Percentiles rank a stretch among this genome's conserved stretches.
phyloP scores from a whole-genome alignment of 2,888 invertebrate species.

The Tinea trinotella region DNA sequence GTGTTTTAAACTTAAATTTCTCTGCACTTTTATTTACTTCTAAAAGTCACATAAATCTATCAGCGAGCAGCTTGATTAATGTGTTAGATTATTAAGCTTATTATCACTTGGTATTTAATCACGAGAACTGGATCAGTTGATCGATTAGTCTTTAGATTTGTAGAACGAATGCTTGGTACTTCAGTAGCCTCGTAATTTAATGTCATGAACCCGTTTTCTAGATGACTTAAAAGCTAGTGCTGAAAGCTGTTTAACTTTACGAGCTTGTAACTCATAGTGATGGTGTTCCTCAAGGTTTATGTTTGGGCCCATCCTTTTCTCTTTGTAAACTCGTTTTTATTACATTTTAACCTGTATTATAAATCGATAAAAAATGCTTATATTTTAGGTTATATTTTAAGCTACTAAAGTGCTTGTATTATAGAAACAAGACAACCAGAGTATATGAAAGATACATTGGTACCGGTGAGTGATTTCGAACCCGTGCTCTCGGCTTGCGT shows the following conservation, averaged over 20 bases:
- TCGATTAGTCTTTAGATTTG: conserved; percentile 15
- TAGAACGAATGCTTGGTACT: not conserved
- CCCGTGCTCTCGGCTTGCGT: too few species aligned
- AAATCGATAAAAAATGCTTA: too few species aligned
- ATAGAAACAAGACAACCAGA: too few species aligned
- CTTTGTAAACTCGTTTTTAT: not conserved
- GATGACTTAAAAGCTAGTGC: not conserved
- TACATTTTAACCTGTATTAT: not conserved
- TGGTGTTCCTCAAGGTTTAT: conserved; percentile 5
- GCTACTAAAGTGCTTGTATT: too few species aligned
- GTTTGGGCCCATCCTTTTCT: not conserved
- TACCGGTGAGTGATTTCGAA: too few species aligned
- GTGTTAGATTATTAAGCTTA: conserved; percentile 13
- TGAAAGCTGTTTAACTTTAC: conserved; percentile 12
- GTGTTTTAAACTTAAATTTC: not conserved
- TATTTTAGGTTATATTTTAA: too few species aligned
- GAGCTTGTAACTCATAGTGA: not conserved
- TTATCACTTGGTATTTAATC: conserved; percentile 10
- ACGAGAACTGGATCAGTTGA: conserved; percentile 12
- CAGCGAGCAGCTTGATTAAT: conserved; percentile 3
- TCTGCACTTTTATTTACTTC: not conserved
- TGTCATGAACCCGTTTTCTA: conserved; percentile 2
- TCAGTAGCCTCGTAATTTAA: conserved; percentile 10
- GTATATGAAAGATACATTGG: too few species aligned
- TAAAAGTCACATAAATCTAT: conserved; percentile 11